phyloP scores from a whole-genome alignment of 2,113 vertebrate species.

The Merops nubicus region DNA sequence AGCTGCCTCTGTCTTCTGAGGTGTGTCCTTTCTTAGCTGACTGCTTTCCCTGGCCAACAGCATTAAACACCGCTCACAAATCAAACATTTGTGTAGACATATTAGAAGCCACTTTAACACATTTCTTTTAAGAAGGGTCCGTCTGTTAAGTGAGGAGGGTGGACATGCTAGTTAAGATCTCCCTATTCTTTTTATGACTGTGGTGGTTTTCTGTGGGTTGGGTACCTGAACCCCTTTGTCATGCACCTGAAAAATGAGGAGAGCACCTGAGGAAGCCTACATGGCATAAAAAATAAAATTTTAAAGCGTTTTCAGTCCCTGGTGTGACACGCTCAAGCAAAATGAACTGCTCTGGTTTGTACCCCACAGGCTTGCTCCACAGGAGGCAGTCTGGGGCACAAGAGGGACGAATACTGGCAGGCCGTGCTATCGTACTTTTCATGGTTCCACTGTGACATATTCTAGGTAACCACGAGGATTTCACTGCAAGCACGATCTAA shows the following conservation, averaged over 20 bases:
- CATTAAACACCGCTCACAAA: background rate
- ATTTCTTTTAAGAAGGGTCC: background rate
- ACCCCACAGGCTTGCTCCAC: rapidly evolving
- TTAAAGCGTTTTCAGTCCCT: rapidly evolving
- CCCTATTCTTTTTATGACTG: rapidly evolving
- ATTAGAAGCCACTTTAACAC: background rate
- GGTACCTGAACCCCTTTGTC: no score
- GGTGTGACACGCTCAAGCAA: rapidly evolving
- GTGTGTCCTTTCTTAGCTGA: background rate
- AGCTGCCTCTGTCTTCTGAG: background rate
- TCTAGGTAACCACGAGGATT: background rate
- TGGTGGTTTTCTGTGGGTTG: background rate
- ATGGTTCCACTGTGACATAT: rapidly evolving
- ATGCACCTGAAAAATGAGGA: background rate
- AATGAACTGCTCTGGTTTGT: rapidly evolving
- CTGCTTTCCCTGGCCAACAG: background rate
- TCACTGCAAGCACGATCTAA: background rate
- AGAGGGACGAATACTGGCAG: no score
- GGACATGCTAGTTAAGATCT: background rate
- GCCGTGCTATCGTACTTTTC: rapidly evolving
- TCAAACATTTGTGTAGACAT: background rate
- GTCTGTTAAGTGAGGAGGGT: background rate
- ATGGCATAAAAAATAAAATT: background rate
- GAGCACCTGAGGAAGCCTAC: rapidly evolving
- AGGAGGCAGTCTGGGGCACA: background rate